phyloP scores from a whole-genome alignment of 2,113 vertebrate species.

The Glaucomys volans region DNA sequence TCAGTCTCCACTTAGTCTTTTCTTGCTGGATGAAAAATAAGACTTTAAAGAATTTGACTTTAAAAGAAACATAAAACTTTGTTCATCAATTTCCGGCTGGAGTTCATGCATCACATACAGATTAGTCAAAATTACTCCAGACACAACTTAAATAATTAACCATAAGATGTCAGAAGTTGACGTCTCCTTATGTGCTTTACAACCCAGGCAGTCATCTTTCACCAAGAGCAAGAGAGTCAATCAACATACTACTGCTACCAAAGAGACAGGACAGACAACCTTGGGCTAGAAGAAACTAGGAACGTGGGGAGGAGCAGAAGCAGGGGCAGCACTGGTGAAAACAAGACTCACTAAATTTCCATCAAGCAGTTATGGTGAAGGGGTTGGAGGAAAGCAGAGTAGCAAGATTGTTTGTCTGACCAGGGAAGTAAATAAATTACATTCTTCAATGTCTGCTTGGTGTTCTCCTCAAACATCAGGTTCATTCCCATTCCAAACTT shows the following conservation, averaged over 20 bases:
- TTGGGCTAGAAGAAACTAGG: background rate
- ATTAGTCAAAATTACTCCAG: constrained; percentile 51
- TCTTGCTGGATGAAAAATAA: constrained; percentile 59
- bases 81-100: background rate
- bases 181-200: background rate
- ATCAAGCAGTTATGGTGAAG: background rate
- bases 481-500: background rate
- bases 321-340: background rate
- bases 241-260: background rate
- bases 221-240: background rate
- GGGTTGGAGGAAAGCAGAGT: background rate
- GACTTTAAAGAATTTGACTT: constrained; percentile 22
- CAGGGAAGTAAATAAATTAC: background rate
- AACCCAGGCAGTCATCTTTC: constrained; percentile 10
- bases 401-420: background rate
- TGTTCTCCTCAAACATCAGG: background rate
- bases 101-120: background rate
- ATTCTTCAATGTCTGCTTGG: background rate
- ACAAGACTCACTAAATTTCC: background rate
- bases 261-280: background rate
- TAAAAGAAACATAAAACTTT: constrained; percentile 59
- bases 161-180: background rate
- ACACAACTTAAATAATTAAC: constrained; percentile 57
- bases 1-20: constrained; percentile 20
- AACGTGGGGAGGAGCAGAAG: background rate